These are phyloP conservation scores for Tichodroma muraria DNA, from an alignment of 2,113 vertebrate species.

Conservation along the genomic window DNA sequence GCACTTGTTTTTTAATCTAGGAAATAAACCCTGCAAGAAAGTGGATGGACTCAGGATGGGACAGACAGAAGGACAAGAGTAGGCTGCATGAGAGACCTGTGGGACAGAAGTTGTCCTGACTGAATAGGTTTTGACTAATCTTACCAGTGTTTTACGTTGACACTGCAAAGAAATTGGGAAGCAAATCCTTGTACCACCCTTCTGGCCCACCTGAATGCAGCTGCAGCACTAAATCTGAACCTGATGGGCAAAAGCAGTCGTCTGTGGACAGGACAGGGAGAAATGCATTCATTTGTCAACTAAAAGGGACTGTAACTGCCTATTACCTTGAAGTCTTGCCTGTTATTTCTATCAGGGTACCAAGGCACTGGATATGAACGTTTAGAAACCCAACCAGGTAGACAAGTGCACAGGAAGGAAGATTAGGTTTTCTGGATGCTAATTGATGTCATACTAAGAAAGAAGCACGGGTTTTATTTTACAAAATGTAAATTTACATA, in stretches of 20 bases:
- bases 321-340: neutral
- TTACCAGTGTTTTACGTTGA: neutral
- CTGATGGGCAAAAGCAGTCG: neutral
- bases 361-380: neutral
- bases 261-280: neutral
- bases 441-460: neutral
- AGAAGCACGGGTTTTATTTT: neutral
- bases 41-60: neutral
- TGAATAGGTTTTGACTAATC: neutral
- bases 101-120: neutral
- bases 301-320: neutral
- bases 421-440: neutral
- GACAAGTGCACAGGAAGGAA: neutral
- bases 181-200: neutral
- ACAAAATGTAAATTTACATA: neutral
- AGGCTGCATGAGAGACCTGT: neutral
- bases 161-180: neutral
- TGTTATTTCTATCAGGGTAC: neutral
- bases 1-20: neutral
- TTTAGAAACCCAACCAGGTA: neutral
- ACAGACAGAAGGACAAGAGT: neutral
- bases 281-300: neutral
- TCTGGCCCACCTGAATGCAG: neutral
- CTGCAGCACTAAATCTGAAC: neutral
- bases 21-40: neutral